These are phyloP conservation scores for Enteromius treurensis DNA, from an alignment of 2,797 vertebrate species.

Conservation along the genomic window DNA sequence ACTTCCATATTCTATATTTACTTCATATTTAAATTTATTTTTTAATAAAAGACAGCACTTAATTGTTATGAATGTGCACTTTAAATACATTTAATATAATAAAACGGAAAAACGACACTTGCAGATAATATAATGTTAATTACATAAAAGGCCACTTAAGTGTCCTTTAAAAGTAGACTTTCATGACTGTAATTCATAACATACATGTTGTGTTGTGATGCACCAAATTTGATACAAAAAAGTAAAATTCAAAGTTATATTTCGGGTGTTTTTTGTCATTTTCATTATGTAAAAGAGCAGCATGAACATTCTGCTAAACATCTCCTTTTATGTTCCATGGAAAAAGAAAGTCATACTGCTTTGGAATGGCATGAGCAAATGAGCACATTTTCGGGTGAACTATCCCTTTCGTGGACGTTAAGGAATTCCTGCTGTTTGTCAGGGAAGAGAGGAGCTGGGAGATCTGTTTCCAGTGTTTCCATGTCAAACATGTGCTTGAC, in stretches of 20 bases:
- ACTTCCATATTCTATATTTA: not conserved
- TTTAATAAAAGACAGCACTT: no score
- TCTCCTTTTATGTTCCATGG: not conserved
- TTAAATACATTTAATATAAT: no score
- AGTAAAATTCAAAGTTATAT: not conserved
- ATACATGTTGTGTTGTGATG: not conserved
- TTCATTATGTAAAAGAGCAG: not conserved
- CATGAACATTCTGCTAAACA: not conserved
- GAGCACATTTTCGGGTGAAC: slow-evolving; percentile 6
- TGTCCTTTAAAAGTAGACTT: not conserved
- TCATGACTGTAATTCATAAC: not conserved
- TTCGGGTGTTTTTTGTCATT: not conserved
- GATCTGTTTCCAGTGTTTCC: slow-evolving; percentile 72
- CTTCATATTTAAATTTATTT: not conserved
- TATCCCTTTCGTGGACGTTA: slow-evolving; percentile 43
- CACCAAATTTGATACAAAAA: not conserved
- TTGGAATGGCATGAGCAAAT: slow-evolving; percentile 9
- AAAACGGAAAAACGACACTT: not conserved
- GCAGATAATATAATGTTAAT: not conserved
- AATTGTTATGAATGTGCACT: no score
- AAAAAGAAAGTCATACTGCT: not conserved
- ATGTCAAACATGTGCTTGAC: slow-evolving; percentile 72
- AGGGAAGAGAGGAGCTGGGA: slow-evolving; percentile 54
- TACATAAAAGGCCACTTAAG: not conserved
- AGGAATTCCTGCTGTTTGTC: slow-evolving; percentile 59